Conservation (phyloP, 1,140 invertebrate genomes). For the Gonatopus flavifemur region DNA sequence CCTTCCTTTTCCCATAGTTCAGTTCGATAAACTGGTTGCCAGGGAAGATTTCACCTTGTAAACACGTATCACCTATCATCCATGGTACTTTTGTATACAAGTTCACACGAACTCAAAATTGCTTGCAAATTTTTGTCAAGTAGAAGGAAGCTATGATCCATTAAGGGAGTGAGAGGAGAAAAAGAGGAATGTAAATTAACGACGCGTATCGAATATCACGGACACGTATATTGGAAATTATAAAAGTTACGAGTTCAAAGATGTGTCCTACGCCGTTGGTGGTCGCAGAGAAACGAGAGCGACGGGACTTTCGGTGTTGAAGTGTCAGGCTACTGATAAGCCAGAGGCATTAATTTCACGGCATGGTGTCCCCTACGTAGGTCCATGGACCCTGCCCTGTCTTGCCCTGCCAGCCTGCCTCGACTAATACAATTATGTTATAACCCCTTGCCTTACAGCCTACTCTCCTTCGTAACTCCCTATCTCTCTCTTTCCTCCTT, state of each 20-base stretch:
- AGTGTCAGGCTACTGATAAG: slow-evolving; percentile 54
- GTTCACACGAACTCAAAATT: no score
- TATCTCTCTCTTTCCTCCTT: slow-evolving; percentile 19
- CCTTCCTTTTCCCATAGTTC: no score
- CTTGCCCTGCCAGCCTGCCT: neutral
- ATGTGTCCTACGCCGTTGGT: slow-evolving; percentile 33
- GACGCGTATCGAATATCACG: no score
- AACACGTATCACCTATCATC: no score
- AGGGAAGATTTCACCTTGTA: no score
- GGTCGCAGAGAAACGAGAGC: slow-evolving; percentile 20
- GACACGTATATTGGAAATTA: no score
- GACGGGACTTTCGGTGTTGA: slow-evolving; percentile 47
- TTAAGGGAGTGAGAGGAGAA: no score
- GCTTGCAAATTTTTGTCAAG: no score
- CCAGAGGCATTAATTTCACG: slow-evolving; percentile 56
- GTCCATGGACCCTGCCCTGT: slow-evolving; percentile 32
- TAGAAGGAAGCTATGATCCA: no score
- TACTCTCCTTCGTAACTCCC: slow-evolving; percentile 31
- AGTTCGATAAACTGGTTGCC: no score
- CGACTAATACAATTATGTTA: slow-evolving; percentile 57
- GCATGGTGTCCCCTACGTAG: slow-evolving; percentile 25
- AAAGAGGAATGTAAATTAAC: no score
- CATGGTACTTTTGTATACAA: no score
- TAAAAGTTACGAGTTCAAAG: neutral
- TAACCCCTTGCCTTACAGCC: slow-evolving; percentile 56